Conservation (phyloP, 2,888 invertebrate species). For the Mimachlamys varia region DNA sequence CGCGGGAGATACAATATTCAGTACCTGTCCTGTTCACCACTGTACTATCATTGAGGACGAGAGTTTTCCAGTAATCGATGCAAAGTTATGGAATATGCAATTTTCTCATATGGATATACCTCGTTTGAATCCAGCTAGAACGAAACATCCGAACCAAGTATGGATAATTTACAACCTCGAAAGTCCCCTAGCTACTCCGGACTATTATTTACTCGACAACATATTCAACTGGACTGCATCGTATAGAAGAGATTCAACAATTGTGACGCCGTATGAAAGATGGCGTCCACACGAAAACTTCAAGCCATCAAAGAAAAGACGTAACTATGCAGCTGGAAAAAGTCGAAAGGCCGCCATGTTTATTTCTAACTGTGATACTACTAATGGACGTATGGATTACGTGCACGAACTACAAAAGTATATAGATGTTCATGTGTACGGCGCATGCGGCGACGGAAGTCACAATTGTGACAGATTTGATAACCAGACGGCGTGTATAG, state of each 20-base stretch:
- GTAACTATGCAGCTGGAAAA: slow-evolving; percentile 87
- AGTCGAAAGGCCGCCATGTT: slow-evolving; percentile 98
- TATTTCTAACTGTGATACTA: slow-evolving; percentile 96
- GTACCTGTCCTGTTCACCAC: slow-evolving; percentile 92
- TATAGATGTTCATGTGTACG: slow-evolving; percentile 85
- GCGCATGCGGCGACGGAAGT: slow-evolving; percentile 71
- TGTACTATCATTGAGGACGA: slow-evolving; percentile 90
- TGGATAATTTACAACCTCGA: slow-evolving; percentile 97
- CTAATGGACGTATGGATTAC: slow-evolving; percentile 93
- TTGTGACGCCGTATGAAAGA: slow-evolving; percentile 96
- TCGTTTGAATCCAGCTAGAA: slow-evolving; percentile 11
- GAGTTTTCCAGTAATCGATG: slow-evolving; percentile 88
- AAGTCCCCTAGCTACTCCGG: slow-evolving; percentile 96
- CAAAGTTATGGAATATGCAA: slow-evolving; percentile 87
- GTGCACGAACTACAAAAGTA: slow-evolving; percentile 91
- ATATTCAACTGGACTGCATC: slow-evolving; percentile 98
- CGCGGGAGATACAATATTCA: slow-evolving; percentile 86
- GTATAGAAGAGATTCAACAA: slow-evolving; percentile 95
- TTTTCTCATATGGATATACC: slow-evolving; percentile 72
- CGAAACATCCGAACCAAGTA: slow-evolving; percentile 82
- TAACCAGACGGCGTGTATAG: slow-evolving; percentile 89
- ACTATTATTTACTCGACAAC: slow-evolving; percentile 87
- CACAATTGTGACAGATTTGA: slow-evolving; percentile 84
- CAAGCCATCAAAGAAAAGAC: slow-evolving; percentile 60
- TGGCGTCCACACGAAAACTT: slow-evolving; percentile 91